These are phyloP conservation scores for Oryzias celebensis DNA, from an alignment of 2,113 vertebrate genomes.

Conservation along the genomic window DNA sequence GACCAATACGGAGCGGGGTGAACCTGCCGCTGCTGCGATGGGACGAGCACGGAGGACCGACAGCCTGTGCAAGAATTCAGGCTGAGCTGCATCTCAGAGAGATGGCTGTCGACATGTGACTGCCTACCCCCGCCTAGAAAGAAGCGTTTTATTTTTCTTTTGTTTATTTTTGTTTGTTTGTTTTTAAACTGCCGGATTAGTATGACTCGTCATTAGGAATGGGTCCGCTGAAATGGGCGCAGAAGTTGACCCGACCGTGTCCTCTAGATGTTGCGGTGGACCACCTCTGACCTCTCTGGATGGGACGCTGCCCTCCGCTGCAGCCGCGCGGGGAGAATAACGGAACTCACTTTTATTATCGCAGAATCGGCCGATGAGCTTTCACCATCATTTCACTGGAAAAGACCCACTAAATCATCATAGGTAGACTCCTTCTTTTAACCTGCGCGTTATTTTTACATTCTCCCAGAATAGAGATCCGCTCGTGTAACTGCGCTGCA, in stretches of 20 bases:
- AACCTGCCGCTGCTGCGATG: constrained; percentile 69
- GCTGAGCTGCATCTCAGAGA: constrained; percentile 42
- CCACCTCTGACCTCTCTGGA: constrained; percentile 32
- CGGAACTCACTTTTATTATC: constrained; percentile 62
- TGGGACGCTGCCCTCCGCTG: constrained; percentile 44
- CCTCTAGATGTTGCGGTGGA: constrained; percentile 71
- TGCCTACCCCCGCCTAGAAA: constrained; percentile 1
- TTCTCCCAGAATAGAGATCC: constrained; percentile 16
- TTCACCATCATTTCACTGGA: constrained; percentile 25
- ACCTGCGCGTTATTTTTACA: constrained; percentile 45
- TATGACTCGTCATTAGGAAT: constrained; percentile 18
- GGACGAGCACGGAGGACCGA: constrained; percentile 57
- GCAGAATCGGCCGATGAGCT: constrained; percentile 36
- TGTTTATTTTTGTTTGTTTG: not conserved
- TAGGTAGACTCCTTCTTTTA: constrained; percentile 51
- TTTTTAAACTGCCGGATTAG: not conserved
- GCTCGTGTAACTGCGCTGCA: constrained; percentile 17
- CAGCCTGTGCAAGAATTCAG: constrained; percentile 52
- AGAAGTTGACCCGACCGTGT: constrained; percentile 82
- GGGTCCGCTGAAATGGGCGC: constrained; percentile 48
- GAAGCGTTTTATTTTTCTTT: not conserved
- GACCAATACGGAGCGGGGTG: constrained; percentile 64
- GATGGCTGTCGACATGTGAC: constrained; percentile 37
- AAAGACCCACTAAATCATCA: constrained; percentile 35
- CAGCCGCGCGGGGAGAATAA: constrained; percentile 19